phyloP scores from a whole-genome alignment of 2,113 vertebrate species.

The Bungarus multicinctus region DNA sequence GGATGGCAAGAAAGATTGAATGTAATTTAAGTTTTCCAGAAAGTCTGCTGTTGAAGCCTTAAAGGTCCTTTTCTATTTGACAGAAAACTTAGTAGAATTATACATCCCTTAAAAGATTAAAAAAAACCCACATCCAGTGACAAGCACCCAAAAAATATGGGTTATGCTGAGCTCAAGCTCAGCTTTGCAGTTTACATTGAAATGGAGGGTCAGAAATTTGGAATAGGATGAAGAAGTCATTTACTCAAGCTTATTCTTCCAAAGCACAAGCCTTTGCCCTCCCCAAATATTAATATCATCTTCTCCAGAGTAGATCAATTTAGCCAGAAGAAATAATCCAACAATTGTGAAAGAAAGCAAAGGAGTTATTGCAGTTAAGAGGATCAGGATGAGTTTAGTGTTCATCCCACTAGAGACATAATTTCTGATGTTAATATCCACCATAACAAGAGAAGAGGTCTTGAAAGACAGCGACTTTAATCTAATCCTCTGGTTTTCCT shows the following conservation, averaged over 20 bases:
- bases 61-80: neutral
- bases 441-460: slow-evolving; percentile 11
- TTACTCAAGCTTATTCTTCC: slow-evolving; percentile 30
- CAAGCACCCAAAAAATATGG: neutral
- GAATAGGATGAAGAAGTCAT: neutral
- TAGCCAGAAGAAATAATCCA: slow-evolving; percentile 38
- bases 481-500: slow-evolving; percentile 3
- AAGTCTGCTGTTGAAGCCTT: neutral
- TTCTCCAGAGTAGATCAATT: slow-evolving; percentile 21
- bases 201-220: neutral
- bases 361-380: slow-evolving; percentile 22
- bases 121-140: neutral
- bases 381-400: neutral
- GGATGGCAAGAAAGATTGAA: neutral
- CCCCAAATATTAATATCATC: slow-evolving; percentile 36
- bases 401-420: slow-evolving; percentile 19
- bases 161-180: neutral
- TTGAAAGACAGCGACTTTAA: slow-evolving; percentile 9
- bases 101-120: neutral
- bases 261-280: slow-evolving; percentile 24
- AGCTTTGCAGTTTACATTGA: neutral
- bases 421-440: slow-evolving; percentile 7
- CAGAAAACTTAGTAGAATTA: neutral
- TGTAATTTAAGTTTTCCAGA: neutral
- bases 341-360: slow-evolving; percentile 21